phyloP scores from a whole-genome alignment of 2,113 vertebrate genomes.

The Coregonus clupeaformis region DNA sequence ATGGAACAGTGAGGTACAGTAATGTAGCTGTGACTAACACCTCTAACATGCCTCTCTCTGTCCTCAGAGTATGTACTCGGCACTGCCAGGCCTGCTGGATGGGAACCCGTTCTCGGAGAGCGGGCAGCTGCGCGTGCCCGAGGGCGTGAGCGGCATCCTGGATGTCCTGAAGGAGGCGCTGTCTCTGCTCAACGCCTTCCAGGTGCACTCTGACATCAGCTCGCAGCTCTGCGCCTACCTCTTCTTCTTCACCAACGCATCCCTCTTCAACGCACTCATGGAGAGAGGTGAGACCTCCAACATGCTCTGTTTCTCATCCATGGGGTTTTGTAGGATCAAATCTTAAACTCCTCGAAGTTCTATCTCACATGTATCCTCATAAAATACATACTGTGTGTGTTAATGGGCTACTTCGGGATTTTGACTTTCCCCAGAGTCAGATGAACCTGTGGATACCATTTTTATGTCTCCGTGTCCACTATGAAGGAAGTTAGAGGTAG shows the following conservation, averaged over 20 bases:
- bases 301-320: no score
- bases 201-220: slow-evolving; percentile 74
- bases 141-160: slow-evolving; percentile 63
- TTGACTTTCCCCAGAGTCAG: no score
- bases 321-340: not conserved
- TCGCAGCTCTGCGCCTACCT: slow-evolving; percentile 76
- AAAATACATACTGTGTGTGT: not conserved
- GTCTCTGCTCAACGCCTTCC: slow-evolving; percentile 66
- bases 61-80: slow-evolving; percentile 73
- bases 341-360: not conserved
- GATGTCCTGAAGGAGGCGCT: slow-evolving; percentile 73
- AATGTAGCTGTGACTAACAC: no score
- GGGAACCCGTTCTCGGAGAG: slow-evolving; percentile 77
- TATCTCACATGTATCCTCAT: not conserved
- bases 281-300: slow-evolving; percentile 69
- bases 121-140: slow-evolving; percentile 64
- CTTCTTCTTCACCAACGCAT: slow-evolving; percentile 81
- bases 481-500: no score
- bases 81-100: slow-evolving; percentile 71
- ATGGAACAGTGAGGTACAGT: no score
- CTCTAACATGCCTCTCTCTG: not conserved
- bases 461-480: no score
- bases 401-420: not conserved
- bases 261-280: slow-evolving; percentile 80
- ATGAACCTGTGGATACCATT: no score